Percentiles rank a stretch among this genome's conserved stretches.
phyloP scores from a whole-genome alignment of 1,140 invertebrate species.

The Drosophila burlai region DNA sequence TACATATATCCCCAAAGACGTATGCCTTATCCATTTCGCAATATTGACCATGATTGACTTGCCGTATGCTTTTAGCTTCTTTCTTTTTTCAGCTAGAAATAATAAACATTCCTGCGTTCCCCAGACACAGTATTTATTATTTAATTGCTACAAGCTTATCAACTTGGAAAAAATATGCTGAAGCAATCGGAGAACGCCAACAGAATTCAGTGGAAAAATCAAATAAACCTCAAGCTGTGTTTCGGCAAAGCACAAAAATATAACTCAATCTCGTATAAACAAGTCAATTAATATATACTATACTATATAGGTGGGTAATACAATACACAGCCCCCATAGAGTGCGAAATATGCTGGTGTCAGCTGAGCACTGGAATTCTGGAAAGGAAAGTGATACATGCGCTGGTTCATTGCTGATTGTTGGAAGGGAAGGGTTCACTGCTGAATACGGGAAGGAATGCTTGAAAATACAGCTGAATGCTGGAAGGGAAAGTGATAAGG shows the following conservation, averaged over 20 bases:
- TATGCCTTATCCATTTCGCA: constrained; percentile 6
- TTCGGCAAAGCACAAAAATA: not conserved
- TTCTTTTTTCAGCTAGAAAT: not conserved
- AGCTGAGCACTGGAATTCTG: not conserved
- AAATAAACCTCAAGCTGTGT: not conserved
- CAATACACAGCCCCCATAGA: not conserved
- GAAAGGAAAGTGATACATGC: not conserved
- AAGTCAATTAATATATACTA: constrained; percentile 11
- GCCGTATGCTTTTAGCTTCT: not conserved
- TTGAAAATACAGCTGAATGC: not conserved
- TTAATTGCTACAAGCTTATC: constrained; percentile 4
- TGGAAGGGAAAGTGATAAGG: not conserved
- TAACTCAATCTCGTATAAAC: constrained; percentile 1
- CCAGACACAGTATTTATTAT: not conserved
- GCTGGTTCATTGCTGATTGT: not conserved
- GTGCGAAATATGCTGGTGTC: not conserved
- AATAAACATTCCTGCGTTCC: not conserved
- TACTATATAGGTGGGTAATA: not conserved
- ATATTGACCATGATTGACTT: constrained; percentile 11
- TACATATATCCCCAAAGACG: not conserved
- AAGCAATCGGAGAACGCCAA: not conserved
- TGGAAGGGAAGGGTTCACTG: not conserved
- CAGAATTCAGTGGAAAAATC: not conserved
- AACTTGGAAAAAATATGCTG: not conserved
- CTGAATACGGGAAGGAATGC: not conserved